Conservation (phyloP, 1,140 invertebrate genomes). For the Trichomalopsis sarcophagae region DNA sequence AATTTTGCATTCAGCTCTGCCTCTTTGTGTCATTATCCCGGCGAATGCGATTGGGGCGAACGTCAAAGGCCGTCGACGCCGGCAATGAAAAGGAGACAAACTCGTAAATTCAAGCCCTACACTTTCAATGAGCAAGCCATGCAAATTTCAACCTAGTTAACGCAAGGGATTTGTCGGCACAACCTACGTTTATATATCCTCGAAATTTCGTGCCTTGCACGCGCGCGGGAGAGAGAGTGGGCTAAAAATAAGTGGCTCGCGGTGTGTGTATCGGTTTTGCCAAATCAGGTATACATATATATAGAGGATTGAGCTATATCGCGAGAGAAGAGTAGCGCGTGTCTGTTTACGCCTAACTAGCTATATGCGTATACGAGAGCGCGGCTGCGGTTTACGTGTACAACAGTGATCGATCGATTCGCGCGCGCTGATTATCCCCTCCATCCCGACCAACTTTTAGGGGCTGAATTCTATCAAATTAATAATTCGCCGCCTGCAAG, state of each 20-base stretch:
- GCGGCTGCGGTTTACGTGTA: no score
- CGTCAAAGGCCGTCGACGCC: neutral
- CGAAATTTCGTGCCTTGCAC: conserved; percentile 25
- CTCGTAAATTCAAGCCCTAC: conserved; percentile 23
- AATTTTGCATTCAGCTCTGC: neutral
- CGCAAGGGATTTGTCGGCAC: neutral
- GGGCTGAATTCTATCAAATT: no score
- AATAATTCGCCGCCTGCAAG: no score
- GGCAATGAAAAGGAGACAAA: conserved; percentile 37
- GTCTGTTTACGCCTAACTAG: no score
- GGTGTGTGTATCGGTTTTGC: conserved; percentile 1
- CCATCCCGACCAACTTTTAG: no score
- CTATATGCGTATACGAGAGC: no score
- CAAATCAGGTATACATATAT: neutral
- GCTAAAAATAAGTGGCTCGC: conserved; percentile 31
- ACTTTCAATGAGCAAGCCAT: conserved; percentile 26
- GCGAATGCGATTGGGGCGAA: neutral
- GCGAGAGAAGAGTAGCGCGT: no score
- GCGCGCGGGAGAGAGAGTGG: neutral
- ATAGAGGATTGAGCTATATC: no score
- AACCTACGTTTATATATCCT: neutral
- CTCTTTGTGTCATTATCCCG: neutral
- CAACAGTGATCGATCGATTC: no score
- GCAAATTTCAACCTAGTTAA: conserved; percentile 48
- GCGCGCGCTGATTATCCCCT: no score